Conservation (phyloP, 2,113 vertebrate genomes). For the human region DNA sequence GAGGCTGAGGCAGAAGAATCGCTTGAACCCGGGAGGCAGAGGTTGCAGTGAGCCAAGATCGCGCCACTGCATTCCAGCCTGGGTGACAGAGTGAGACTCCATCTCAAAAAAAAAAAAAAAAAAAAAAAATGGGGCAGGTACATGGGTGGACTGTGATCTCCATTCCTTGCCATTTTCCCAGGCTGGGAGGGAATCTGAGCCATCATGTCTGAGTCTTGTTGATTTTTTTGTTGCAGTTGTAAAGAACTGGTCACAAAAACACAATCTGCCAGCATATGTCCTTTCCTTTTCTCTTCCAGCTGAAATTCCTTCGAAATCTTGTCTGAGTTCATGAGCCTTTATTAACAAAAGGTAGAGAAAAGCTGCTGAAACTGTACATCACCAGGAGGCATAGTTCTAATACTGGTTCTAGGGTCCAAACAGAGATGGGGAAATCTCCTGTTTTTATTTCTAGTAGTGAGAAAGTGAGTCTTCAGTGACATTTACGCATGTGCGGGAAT, state of each 20-base stretch:
- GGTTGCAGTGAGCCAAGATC: no score
- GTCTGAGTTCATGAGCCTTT: not conserved
- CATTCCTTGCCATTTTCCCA: not conserved
- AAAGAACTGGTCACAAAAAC: not conserved
- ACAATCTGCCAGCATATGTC: not conserved
- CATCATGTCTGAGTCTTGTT: not conserved
- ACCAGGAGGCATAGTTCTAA: not conserved
- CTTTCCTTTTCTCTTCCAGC: not conserved
- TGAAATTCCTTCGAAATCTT: conserved; percentile 21
- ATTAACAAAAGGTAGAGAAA: not conserved
- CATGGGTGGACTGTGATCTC: rapidly evolving
- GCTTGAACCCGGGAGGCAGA: no score
- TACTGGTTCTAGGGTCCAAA: not conserved
- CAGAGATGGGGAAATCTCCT: not conserved
- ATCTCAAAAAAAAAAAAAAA: no score
- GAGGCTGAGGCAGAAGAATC: no score
- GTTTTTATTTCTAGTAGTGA: not conserved
- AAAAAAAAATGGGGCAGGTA: no score
- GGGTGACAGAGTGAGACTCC: no score
- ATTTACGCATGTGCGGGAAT: not conserved
- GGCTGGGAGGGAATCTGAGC: not conserved
- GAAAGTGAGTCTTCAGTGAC: not conserved
- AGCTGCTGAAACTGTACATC: not conserved
- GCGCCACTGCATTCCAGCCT: no score
- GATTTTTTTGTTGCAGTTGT: not conserved